Evolutionary conservation across 92 coral and sea anemone genomes (phyloP), one percentile per base, ranked within the genome.

Genomic region (Epizoanthus fatuus): DNA sequence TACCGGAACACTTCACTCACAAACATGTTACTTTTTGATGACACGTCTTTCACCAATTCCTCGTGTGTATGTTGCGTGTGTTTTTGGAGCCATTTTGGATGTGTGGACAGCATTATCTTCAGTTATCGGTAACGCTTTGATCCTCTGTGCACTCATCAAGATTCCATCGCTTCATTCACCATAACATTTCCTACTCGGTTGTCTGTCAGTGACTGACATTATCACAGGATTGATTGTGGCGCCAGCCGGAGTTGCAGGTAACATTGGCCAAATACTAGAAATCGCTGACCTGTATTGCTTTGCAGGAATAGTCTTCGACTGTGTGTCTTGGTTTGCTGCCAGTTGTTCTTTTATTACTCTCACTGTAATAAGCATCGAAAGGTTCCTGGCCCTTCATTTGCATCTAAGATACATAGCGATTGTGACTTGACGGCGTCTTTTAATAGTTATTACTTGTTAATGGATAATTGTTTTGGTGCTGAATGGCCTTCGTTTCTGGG

Each of bases 91-190:
- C 14, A 35, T 14, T 4, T n/a, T 65, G 71, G 20, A 37, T 3
- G 16, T 65, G 22, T 65, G 47, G 71, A 65, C 71, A 4, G 71
- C 71, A 65, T 42, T 42, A 13, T 2, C 40, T 16, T 16, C 71
- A 65, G 71, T 37, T 14, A 65, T 65, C 47, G 71, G 71, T 5
- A 65, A 65, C 15, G 8, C 49, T 37, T n/a, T 65, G 17, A 8
- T 65, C 9, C 71, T 65, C 71, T 65, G 71, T 37, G 71, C 71
- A 11, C 19, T 37, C 7, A 65, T 65, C 71, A 65, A 65, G 71
- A 65, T 44, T 65, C 71, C 71, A 3, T 65, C 71, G 15, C 71
- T 65, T 5, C 71, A 35, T 12, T 65, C 71, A 1, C 45, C 71
- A 9, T 65, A 49, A 3, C 37, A 65, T 65, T 65, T 9, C 71